A percentile compares a stretch with the other conserved stretches of the same genome.
These are phyloP conservation scores for Leptopilina drosophilae DNA, from an alignment of 2,888 invertebrate species.

Conservation along the genomic window DNA sequence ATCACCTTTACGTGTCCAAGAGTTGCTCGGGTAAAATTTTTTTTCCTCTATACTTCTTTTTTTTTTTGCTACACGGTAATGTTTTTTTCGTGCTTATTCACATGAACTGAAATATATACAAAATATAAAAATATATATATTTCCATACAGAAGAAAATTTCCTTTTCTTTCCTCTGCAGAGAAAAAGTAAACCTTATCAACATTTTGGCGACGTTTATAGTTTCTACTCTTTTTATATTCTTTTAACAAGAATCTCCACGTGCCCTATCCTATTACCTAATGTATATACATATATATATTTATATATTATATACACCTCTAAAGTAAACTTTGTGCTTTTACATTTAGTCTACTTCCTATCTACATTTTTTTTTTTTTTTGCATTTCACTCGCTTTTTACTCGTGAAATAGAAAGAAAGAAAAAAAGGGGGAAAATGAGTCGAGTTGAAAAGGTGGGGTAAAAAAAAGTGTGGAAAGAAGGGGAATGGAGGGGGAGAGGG, in stretches of 20 bases:
- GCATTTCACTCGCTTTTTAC: conserved; percentile 5
- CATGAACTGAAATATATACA: not conserved
- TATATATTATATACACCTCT: not conserved
- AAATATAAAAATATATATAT: not conserved
- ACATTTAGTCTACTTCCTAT: conserved; percentile 1
- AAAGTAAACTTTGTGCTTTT: conserved; percentile 16
- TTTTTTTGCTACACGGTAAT: not conserved
- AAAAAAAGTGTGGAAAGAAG: not conserved
- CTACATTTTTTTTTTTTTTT: not conserved
- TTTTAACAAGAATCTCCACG: conserved; percentile 19
- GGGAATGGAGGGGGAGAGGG: too few species aligned
- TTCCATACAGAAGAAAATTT: not conserved
- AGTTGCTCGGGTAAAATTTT: not conserved
- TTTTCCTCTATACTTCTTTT: not conserved
- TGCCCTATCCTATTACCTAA: conserved; percentile 24
- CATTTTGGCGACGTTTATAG: conserved; percentile 5
- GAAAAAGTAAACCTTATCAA: not conserved
- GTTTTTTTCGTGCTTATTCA: not conserved
- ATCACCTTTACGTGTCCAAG: conserved; percentile 9
- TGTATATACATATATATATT: not conserved
- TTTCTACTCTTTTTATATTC: not conserved
- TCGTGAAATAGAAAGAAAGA: conserved; percentile 1
- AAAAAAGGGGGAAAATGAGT: not conserved
- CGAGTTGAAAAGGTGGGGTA: not conserved
- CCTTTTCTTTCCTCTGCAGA: too few species aligned